Conservation (phyloP, 2,888 invertebrate species). For the Leptopilina myrica region DNA sequence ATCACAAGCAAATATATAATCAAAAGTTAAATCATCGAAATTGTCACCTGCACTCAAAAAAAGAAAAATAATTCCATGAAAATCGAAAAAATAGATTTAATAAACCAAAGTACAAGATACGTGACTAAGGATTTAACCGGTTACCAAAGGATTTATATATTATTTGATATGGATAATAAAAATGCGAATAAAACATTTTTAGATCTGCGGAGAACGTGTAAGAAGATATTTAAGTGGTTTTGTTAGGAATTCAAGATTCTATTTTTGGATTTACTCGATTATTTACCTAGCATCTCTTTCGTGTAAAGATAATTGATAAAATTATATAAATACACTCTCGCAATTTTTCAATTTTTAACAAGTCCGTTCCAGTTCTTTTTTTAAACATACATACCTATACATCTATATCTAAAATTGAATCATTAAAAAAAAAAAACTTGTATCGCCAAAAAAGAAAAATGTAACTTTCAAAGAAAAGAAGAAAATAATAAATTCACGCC, state of each 20-base stretch:
- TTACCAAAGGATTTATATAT: slow-evolving; percentile 16
- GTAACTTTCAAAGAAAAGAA: not conserved
- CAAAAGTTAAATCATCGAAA: too few relatives aligned
- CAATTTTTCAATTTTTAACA: not conserved
- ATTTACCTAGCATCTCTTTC: not conserved
- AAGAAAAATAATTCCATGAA: not conserved
- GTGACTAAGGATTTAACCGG: slow-evolving; percentile 6
- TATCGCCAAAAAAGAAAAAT: too few relatives aligned
- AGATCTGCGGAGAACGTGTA: not conserved
- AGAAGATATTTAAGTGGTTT: slow-evolving; percentile 12
- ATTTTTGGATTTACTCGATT: slow-evolving; percentile 22
- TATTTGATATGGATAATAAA: slow-evolving; percentile 32
- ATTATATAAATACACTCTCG: not conserved
- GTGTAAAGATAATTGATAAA: not conserved
- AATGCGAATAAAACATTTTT: slow-evolving; percentile 15
- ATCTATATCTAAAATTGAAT: too few relatives aligned
- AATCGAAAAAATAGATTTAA: slow-evolving; percentile 1
- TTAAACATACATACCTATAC: too few relatives aligned
- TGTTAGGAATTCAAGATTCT: slow-evolving; percentile 13
- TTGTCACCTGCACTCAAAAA: too few relatives aligned
- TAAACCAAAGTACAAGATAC: not conserved
- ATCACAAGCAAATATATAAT: too few relatives aligned
- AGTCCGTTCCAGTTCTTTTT: not conserved
- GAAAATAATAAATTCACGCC: not conserved
- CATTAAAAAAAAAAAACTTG: too few relatives aligned